phyloP scores from a whole-genome alignment of 2,888 invertebrate genomes.

The Eubasilissa splendida region DNA sequence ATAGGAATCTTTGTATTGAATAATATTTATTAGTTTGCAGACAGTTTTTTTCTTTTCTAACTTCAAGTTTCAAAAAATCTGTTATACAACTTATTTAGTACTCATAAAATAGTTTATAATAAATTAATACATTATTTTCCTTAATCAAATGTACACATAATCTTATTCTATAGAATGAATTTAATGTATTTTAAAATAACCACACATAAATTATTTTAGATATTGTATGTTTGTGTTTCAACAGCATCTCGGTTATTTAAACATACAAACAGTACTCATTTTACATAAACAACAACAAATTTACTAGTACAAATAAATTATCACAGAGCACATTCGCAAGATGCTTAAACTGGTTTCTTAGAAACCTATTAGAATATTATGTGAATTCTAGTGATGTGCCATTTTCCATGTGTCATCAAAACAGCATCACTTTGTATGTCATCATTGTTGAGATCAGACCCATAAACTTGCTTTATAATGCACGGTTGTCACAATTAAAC shows the following conservation, averaged over 20 bases:
- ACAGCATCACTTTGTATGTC: conserved; percentile 39
- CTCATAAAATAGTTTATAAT: not conserved
- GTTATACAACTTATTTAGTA: no score
- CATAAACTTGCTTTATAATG: conserved; percentile 51
- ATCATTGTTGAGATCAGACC: conserved; percentile 31
- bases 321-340: conserved; percentile 29
- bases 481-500: conserved; percentile 54
- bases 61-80: no score
- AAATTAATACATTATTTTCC: conserved; percentile 6
- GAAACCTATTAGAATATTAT: conserved; percentile 10
- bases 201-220: conserved; percentile 16
- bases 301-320: conserved; percentile 1
- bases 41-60: no score
- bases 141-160: not conserved
- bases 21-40: no score
- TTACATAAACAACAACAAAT: conserved; percentile 10
- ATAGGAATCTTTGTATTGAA: no score
- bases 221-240: conserved; percentile 14
- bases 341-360: conserved; percentile 14
- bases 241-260: not conserved
- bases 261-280: conserved; percentile 29
- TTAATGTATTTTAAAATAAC: no score
- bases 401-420: conserved; percentile 1
- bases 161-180: no score
- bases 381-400: conserved; percentile 27